phyloP scores from a whole-genome alignment of 2,888 invertebrate species.

The Acheta domesticus region DNA sequence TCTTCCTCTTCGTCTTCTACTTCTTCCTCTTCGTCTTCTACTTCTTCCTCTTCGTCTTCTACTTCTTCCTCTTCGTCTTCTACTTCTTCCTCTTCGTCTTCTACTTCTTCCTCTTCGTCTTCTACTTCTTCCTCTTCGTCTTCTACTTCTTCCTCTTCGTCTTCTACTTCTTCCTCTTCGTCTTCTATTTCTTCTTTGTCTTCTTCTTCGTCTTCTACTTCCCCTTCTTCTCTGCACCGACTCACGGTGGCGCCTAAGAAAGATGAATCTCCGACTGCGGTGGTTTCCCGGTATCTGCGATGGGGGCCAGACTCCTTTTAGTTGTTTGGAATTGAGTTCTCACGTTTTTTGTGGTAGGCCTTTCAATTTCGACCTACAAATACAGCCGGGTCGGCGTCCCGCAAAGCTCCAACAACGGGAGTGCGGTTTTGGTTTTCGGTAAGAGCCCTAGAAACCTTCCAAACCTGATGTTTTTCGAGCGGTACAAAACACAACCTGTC shows the following conservation, averaged over 20 bases:
- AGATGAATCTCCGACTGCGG: not conserved
- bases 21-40: not conserved
- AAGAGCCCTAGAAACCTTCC: not conserved
- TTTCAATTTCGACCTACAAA: not conserved
- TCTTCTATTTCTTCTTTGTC: not conserved
- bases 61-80: not conserved
- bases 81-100: not conserved
- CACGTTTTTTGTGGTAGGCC: not conserved
- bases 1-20: not conserved
- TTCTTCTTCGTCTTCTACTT: not conserved
- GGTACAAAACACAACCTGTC: not conserved
- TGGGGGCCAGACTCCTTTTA: not conserved
- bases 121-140: not conserved
- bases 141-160: not conserved
- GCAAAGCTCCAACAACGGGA: not conserved
- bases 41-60: not conserved
- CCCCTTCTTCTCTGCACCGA: not conserved
- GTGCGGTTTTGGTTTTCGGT: not conserved
- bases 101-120: not conserved
- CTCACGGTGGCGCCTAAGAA: not conserved
- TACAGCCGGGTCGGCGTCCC: not conserved
- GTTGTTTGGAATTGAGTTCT: constrained; percentile 10
- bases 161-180: not conserved
- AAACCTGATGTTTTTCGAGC: not conserved
- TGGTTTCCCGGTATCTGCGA: not conserved